These are phyloP conservation scores for Lasius fuliginosus DNA, from an alignment of 2,888 invertebrate genomes.

Conservation along the genomic window DNA sequence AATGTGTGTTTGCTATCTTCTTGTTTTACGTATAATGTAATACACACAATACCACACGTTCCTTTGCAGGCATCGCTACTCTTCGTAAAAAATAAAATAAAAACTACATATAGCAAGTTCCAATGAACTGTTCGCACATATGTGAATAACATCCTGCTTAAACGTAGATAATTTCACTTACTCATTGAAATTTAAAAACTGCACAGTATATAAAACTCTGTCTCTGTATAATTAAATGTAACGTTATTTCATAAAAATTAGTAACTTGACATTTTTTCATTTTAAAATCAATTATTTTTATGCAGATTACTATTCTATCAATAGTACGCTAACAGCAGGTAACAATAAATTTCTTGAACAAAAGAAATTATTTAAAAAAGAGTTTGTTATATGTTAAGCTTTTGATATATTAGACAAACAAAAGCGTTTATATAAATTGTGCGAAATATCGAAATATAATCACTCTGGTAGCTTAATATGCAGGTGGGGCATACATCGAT, in stretches of 20 bases:
- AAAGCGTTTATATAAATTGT: conserved; percentile 34
- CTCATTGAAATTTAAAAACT: neutral
- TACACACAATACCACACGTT: neutral
- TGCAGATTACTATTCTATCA: neutral
- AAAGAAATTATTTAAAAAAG: conserved; percentile 6
- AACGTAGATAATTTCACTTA: neutral
- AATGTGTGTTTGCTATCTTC: conserved; percentile 9
- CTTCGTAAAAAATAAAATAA: neutral
- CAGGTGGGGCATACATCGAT: conserved; percentile 5
- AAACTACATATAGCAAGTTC: conserved; percentile 10
- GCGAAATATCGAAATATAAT: conserved; percentile 18
- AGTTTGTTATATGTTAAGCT: conserved; percentile 24
- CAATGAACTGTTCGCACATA: neutral
- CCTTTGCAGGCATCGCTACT: conserved; percentile 31
- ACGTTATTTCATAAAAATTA: neutral
- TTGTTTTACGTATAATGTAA: conserved; percentile 12
- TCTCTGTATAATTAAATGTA: conserved; percentile 5
- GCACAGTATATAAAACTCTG: neutral
- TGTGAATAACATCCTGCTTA: neutral
- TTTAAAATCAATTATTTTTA: neutral
- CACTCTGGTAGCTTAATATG: conserved; percentile 32
- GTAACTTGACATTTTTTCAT: neutral
- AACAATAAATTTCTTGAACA: conserved; percentile 1
- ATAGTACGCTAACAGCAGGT: neutral
- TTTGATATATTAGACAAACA: conserved; percentile 5